Percentiles rank a stretch among this genome's conserved stretches.
Evolutionary conservation across 2,113 vertebrate species (phyloP).

Genomic region (Mastomys coucha): DNA sequence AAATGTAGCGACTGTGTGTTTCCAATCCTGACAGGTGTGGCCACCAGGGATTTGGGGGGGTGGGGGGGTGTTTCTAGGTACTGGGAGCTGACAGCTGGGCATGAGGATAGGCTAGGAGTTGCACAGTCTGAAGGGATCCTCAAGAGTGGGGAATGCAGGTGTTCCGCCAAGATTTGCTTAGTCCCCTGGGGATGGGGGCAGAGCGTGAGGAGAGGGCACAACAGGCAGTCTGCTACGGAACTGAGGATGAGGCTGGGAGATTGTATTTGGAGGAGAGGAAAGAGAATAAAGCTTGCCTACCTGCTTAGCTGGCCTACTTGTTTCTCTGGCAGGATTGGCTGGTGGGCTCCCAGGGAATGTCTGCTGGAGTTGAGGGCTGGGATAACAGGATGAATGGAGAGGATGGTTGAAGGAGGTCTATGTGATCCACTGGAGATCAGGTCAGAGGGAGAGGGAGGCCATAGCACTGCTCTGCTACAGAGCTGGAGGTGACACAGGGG

Average conservation of each 20-base stretch:
- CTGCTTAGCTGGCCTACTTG: background rate
- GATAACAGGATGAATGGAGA: background rate
- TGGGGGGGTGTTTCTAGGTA: background rate
- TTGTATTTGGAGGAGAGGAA: background rate
- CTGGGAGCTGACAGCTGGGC: background rate
- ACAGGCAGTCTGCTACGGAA: background rate
- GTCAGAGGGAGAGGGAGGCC: no score
- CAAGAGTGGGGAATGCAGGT: background rate
- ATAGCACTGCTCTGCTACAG: no score
- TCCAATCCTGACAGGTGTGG: background rate
- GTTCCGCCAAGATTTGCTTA: background rate
- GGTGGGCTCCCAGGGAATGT: background rate
- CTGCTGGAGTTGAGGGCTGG: background rate
- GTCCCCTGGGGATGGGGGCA: background rate
- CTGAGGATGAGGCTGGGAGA: background rate
- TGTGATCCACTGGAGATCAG: background rate
- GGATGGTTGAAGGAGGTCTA: background rate
- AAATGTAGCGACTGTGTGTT: background rate
- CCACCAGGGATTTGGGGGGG: background rate
- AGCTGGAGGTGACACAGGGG: no score
- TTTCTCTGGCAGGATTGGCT: background rate
- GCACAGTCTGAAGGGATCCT: background rate
- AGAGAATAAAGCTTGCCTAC: background rate
- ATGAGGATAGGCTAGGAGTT: background rate
- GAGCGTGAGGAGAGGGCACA: background rate